Percentiles rank a stretch among this genome's conserved stretches.
phyloP scores from a whole-genome alignment of 2,113 vertebrate species.

The Micronycteris hirsuta region DNA sequence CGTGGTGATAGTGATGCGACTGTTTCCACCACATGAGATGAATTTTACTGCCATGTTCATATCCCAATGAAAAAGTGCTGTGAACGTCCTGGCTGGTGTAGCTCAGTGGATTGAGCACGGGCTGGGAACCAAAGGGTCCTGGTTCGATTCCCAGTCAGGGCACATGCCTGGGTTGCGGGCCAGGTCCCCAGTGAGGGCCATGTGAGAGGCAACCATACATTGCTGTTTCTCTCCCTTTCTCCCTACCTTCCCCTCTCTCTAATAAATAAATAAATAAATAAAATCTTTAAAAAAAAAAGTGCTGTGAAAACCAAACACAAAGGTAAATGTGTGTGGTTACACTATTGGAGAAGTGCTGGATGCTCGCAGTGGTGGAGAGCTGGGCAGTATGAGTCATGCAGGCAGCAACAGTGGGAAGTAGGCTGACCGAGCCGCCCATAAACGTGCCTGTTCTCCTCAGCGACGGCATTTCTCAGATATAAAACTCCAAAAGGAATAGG shows the following conservation, averaged over 20 bases:
- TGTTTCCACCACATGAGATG: neutral
- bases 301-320: neutral
- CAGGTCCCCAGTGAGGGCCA: too few species aligned
- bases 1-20: neutral
- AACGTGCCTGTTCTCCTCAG: neutral
- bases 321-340: neutral
- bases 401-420: neutral
- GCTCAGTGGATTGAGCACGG: too few species aligned
- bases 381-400: too few species aligned
- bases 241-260: too few species aligned
- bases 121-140: too few species aligned
- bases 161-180: too few species aligned
- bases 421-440: neutral
- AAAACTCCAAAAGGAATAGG: neutral
- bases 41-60: neutral
- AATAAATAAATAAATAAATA: too few species aligned
- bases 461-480: neutral
- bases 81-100: too few species aligned
- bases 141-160: too few species aligned
- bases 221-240: too few species aligned
- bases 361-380: neutral
- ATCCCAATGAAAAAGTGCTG: neutral
- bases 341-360: neutral
- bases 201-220: too few species aligned
- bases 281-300: too few species aligned